Conservation (phyloP, 2,113 vertebrate genomes). For the Mesitornis unicolor region DNA sequence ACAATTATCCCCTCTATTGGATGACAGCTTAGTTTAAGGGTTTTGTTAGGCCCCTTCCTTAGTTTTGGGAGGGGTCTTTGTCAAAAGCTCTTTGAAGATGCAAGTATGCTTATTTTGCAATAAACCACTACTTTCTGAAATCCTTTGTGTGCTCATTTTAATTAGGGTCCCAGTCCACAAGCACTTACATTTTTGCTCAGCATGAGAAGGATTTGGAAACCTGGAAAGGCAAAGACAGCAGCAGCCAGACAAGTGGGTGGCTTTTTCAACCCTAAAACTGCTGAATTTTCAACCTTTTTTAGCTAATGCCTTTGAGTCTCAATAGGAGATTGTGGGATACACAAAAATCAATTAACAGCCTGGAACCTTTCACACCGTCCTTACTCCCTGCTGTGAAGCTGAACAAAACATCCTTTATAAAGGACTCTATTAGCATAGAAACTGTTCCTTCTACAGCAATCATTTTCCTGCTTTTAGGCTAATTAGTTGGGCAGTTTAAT, state of each 20-base stretch:
- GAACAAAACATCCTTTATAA: slow-evolving; percentile 41
- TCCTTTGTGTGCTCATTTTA: not conserved
- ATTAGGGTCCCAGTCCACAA: not conserved
- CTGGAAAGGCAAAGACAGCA: not conserved
- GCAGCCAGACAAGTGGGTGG: not conserved
- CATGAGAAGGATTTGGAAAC: not conserved
- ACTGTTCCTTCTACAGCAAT: slow-evolving; percentile 2
- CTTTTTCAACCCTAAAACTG: not conserved
- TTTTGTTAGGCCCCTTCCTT: too few species aligned
- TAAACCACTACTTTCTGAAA: not conserved
- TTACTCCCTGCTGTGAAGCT: not conserved
- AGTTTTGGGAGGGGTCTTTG: not conserved
- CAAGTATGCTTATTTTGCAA: not conserved
- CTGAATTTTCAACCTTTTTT: not conserved
- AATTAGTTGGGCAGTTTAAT: slow-evolving; percentile 2
- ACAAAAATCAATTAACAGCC: slow-evolving; percentile 34
- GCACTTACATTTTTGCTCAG: not conserved
- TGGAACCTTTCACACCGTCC: not conserved
- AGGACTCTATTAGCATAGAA: slow-evolving; percentile 5
- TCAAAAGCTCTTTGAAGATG: not conserved
- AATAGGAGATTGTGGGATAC: not conserved
- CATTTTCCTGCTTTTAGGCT: not conserved
- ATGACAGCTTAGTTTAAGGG: not conserved
- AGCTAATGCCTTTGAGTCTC: not conserved
- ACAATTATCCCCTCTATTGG: not conserved